Conservation (phyloP, 2,113 vertebrate species). For the Montifringilla adamsi region DNA sequence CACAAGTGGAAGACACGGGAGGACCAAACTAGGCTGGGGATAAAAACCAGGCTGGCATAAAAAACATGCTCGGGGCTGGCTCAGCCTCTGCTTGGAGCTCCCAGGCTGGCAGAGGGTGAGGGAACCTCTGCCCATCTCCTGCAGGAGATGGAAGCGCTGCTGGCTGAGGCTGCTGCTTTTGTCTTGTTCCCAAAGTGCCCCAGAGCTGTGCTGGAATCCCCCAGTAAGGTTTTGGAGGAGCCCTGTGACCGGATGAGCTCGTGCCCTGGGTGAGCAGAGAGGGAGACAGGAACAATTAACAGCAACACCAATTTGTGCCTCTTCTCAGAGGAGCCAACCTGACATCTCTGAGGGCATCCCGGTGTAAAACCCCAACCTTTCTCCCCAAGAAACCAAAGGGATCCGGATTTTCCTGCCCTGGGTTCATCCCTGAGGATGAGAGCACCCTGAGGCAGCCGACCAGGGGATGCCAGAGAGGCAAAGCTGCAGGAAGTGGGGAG, state of each 20-base stretch:
- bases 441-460: not conserved
- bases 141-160: not conserved
- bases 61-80: not conserved
- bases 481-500: not conserved
- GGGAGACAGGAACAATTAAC: not conserved
- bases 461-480: not conserved
- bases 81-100: not conserved
- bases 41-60: not conserved
- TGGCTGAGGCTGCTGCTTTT: not conserved
- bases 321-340: not conserved
- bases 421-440: not conserved
- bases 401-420: not conserved
- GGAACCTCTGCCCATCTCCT: not conserved
- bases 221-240: not conserved
- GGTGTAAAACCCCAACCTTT: not conserved
- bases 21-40: not conserved
- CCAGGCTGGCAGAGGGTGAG: not conserved
- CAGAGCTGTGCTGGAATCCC: not conserved
- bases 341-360: not conserved
- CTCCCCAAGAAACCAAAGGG: not conserved
- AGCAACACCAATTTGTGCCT: not conserved
- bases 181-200: not conserved
- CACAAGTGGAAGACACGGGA: fast-evolving
- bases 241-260: not conserved
- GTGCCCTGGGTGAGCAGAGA: not conserved